phyloP scores from a whole-genome alignment of 2,797 vertebrate species.

The Sparus aurata region DNA sequence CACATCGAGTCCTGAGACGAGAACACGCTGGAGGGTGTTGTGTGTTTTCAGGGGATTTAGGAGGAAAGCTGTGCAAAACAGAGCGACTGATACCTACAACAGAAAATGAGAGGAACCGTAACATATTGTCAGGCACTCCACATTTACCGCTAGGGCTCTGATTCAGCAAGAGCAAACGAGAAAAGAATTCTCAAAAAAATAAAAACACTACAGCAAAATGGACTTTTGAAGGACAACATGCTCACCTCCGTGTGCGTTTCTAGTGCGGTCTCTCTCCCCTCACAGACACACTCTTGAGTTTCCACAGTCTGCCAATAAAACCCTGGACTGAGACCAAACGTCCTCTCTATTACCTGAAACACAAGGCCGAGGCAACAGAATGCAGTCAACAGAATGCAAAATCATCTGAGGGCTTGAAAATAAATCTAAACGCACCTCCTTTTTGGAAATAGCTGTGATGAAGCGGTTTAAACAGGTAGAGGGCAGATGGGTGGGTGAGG shows the following conservation, averaged over 20 bases:
- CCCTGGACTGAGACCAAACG: constrained; percentile 75
- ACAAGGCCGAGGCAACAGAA: constrained; percentile 30
- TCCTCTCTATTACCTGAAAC: constrained; percentile 80
- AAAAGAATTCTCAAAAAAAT: constrained; percentile 7
- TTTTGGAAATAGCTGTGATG: constrained; percentile 68
- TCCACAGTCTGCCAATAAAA: constrained; percentile 87
- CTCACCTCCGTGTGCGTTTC: constrained; percentile 77
- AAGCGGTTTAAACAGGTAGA: constrained; percentile 70
- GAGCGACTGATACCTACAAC: constrained; percentile 79
- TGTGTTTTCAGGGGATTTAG: constrained; percentile 74
- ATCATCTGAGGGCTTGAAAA: constrained; percentile 2
- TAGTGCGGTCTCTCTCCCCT: constrained; percentile 60
- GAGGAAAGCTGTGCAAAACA: constrained; percentile 73
- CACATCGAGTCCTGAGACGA: constrained; percentile 76
- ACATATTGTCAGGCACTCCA: background rate
- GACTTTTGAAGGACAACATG: constrained; percentile 10
- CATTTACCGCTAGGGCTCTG: background rate
- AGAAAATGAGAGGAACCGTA: constrained; percentile 9
- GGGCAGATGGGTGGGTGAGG: constrained; percentile 68
- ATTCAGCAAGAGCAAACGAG: constrained; percentile 3
- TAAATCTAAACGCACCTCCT: constrained; percentile 15
- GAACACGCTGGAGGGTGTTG: constrained; percentile 79
- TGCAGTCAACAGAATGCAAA: constrained; percentile 16
- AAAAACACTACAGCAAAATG: background rate
- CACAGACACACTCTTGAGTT: constrained; percentile 78